Conservation (phyloP, 2,888 invertebrate species). For the Drosophila vallismaia region DNA sequence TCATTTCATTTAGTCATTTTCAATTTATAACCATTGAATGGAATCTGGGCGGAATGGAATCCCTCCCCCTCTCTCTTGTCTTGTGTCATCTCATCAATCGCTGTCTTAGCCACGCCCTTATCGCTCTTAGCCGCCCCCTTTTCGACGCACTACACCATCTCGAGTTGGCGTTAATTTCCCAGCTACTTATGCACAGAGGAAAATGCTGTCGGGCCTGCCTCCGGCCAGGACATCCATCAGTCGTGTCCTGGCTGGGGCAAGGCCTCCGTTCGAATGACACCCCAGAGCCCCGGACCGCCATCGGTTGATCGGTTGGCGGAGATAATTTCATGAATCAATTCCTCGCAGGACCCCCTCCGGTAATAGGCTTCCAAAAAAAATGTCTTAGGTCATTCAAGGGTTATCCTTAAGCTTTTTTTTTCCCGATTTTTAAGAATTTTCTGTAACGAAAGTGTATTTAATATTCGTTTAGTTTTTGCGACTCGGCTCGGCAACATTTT, state of each 20-base stretch:
- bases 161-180: slow-evolving; percentile 66
- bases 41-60: slow-evolving; percentile 57
- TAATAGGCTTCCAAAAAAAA: neutral
- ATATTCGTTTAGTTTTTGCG: slow-evolving; percentile 29
- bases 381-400: neutral
- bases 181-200: slow-evolving; percentile 72
- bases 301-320: slow-evolving; percentile 19
- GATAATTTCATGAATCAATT: slow-evolving; percentile 27
- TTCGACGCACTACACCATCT: slow-evolving; percentile 12
- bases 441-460: neutral
- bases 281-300: slow-evolving; percentile 28
- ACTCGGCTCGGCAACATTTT: slow-evolving; percentile 57
- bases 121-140: neutral
- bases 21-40: slow-evolving; percentile 77
- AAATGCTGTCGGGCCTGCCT: slow-evolving; percentile 35
- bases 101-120: slow-evolving; percentile 11
- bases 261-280: slow-evolving; percentile 15
- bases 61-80: neutral
- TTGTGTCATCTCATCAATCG: slow-evolving; percentile 39
- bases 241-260: slow-evolving; percentile 5
- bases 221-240: slow-evolving; percentile 49
- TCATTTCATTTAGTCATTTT: slow-evolving; percentile 77
- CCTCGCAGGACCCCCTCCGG: neutral
- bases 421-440: neutral
- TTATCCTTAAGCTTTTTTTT: neutral